A percentile compares a stretch with the other conserved stretches of the same genome.
Evolutionary conservation across 2,113 vertebrate species (phyloP).

Genomic region (Phalacrocorax carbo): DNA sequence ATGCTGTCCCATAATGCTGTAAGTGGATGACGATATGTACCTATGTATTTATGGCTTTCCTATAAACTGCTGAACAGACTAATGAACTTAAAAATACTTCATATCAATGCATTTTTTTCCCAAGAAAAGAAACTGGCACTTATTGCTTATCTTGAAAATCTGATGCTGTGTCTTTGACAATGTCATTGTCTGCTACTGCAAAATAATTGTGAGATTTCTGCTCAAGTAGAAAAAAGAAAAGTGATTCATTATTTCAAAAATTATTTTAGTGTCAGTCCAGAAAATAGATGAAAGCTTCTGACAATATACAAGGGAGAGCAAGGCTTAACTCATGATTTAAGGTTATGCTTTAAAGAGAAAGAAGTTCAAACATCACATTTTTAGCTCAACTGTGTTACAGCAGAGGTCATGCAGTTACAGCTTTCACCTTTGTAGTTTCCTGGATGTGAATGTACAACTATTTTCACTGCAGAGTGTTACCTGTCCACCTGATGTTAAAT

Average conservation of each 20-base stretch:
- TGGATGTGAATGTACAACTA: slow-evolving; percentile 17
- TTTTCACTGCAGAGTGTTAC: neutral
- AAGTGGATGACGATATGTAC: neutral
- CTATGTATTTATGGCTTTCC: neutral
- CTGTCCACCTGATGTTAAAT: slow-evolving; percentile 31
- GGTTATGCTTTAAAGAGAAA: slow-evolving; percentile 65
- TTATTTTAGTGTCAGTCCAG: slow-evolving; percentile 64
- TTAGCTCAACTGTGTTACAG: slow-evolving; percentile 62
- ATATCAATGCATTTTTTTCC: slow-evolving; percentile 5
- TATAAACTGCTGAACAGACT: neutral
- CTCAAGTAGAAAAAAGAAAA: slow-evolving; percentile 66
- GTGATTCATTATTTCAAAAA: slow-evolving; percentile 75
- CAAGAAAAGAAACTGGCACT: slow-evolving; percentile 44
- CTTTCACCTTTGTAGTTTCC: slow-evolving; percentile 42
- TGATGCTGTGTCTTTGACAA: slow-evolving; percentile 64
- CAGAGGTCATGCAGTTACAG: slow-evolving; percentile 41
- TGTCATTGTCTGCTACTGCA: slow-evolving; percentile 66
- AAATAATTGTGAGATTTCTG: slow-evolving; percentile 73
- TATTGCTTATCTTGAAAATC: slow-evolving; percentile 66
- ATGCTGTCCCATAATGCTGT: neutral
- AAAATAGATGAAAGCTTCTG: slow-evolving; percentile 71
- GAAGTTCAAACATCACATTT: slow-evolving; percentile 72
- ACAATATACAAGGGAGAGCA: slow-evolving; percentile 54
- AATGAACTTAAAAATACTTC: slow-evolving; percentile 38
- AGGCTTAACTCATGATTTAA: slow-evolving; percentile 68